These are phyloP conservation scores for Petaurus breviceps DNA, from an alignment of 2,113 vertebrate genomes.

Conservation along the genomic window DNA sequence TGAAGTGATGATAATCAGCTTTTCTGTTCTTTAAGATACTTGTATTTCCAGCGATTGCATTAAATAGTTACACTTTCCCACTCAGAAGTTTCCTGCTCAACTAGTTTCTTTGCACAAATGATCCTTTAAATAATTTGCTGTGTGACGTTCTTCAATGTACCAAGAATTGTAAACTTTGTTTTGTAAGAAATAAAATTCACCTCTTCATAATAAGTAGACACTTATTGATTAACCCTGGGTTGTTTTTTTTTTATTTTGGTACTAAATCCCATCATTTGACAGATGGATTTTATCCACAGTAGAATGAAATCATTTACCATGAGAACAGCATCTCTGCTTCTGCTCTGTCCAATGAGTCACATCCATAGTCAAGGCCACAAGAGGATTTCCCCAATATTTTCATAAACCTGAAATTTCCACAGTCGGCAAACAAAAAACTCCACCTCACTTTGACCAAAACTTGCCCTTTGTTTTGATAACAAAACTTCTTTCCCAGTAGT, in stretches of 20 bases:
- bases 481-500: neutral
- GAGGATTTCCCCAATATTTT: neutral
- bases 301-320: neutral
- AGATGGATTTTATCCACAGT: neutral
- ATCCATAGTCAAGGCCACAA: neutral
- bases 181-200: conserved; percentile 38
- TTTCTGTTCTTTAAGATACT: conserved; percentile 15
- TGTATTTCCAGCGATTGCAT: conserved; percentile 13
- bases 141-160: conserved; percentile 13
- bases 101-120: conserved; percentile 61
- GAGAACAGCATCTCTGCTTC: neutral
- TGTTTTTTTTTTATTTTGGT: neutral
- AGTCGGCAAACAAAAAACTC: neutral
- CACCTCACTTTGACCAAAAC: neutral
- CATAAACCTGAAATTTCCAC: conserved; percentile 13
- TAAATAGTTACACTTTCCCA: conserved; percentile 27
- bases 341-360: neutral
- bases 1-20: conserved; percentile 17
- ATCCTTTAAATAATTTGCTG: conserved; percentile 53
- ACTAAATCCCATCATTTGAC: neutral
- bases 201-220: neutral
- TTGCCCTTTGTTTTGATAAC: neutral
- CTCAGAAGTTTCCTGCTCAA: conserved; percentile 63
- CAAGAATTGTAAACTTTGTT: conserved; percentile 41
- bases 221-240: neutral